Evolutionary conservation across 2,113 vertebrate species (phyloP), one percentile per base, ranked within the genome.

Genomic region (Hydrochoerus hydrochaeris): DNA sequence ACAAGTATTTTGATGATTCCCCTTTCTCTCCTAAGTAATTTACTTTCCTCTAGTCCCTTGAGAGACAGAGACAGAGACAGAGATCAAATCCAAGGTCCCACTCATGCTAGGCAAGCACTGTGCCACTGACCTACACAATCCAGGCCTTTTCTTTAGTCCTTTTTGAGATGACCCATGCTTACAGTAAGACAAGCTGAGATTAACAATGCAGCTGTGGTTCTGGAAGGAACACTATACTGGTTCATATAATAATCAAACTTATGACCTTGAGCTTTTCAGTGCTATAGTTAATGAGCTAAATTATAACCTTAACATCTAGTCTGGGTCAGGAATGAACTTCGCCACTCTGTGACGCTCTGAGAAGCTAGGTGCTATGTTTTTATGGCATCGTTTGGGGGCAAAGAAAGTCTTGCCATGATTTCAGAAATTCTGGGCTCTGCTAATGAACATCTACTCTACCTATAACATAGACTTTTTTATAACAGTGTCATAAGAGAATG

Each of bases 131-230:
- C 24, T 24, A 28, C 41, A 28, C 32, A 52, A 52, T 52, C 71
- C 71, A 44, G 41, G 22, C 41, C 41, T 75, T 44, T 41, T 24
- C 41, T 77, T 77, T 28, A 46, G 88, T 62, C 30, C 88, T 84
- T 85, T 46, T 95, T 67, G 32, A 94, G 49, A 69, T 91, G 58
- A 81, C 54, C 60, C 60, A 84, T 82, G 73, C 92, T 89, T 69
- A 90, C 17, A 58, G 57, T 86, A 80, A 93, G 93, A 71, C 22
- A 73, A 88, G 46, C 62, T 81, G 46, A 86, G 62, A 58, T 32
- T 46, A 73, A 73, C 32, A 78, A 85, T 81, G 32, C 5, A 44
- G 35, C 49, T 90, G 32, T 52, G 52, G 9, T 87, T 84, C 62
- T 85, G 26, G 32, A 89, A 90, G 44, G 82, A 77, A 90, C 54